These are phyloP conservation scores for Diarsia dahlii DNA, from an alignment of 2,888 invertebrate genomes.

Conservation along the genomic window DNA sequence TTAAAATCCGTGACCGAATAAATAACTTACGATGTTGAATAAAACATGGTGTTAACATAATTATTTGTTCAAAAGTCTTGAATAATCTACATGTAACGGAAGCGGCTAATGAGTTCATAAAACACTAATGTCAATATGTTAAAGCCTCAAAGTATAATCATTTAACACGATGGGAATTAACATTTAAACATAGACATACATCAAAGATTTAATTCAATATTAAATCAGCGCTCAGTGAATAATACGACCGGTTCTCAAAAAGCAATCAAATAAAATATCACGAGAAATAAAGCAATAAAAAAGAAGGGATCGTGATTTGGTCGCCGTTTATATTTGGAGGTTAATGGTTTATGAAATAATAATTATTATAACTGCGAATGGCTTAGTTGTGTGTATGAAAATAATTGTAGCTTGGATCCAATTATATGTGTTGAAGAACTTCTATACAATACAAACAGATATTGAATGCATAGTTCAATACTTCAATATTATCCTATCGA, in stretches of 20 bases:
- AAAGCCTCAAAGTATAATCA: slow-evolving; percentile 65
- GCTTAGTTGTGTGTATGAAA: slow-evolving; percentile 41
- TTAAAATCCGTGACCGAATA: slow-evolving; percentile 45
- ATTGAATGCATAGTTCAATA: slow-evolving; percentile 42
- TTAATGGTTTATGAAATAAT: slow-evolving; percentile 74
- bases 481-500: slow-evolving; percentile 23
- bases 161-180: slow-evolving; percentile 70
- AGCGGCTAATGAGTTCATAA: slow-evolving; percentile 73
- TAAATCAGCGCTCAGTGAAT: slow-evolving; percentile 63
- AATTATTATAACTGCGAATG: slow-evolving; percentile 47
- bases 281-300: slow-evolving; percentile 80
- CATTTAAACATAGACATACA: slow-evolving; percentile 74
- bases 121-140: slow-evolving; percentile 70
- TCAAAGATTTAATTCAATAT: slow-evolving; percentile 68
- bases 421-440: slow-evolving; percentile 43
- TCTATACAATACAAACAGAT: slow-evolving; percentile 36
- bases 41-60: slow-evolving; percentile 68
- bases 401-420: slow-evolving; percentile 54
- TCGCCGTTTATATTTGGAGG: slow-evolving; percentile 71
- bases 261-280: slow-evolving; percentile 75
- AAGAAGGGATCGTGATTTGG: slow-evolving; percentile 73
- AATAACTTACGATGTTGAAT: slow-evolving; percentile 62
- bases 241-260: slow-evolving; percentile 71
- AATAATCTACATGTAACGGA: slow-evolving; percentile 72
- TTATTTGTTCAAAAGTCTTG: slow-evolving; percentile 66